phyloP scores from a whole-genome alignment of 2,113 vertebrate species.

The Eulemur rufifrons region DNA sequence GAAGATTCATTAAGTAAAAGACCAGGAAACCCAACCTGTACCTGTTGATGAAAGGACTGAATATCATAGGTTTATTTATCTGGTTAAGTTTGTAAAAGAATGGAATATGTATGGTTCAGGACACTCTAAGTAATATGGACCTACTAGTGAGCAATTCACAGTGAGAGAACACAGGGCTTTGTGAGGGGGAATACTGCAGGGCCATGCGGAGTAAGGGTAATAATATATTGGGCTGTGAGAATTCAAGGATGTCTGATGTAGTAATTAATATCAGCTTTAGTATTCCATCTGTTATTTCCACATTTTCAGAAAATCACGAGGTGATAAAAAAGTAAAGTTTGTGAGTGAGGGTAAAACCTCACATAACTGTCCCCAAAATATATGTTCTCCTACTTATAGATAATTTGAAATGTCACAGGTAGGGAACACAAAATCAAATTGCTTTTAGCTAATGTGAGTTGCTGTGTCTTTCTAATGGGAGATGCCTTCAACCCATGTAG shows the following conservation, averaged over 20 bases:
- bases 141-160: background rate
- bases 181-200: background rate
- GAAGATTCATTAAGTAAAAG: background rate
- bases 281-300: background rate
- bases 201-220: background rate
- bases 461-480: background rate
- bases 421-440: background rate
- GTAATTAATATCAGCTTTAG: background rate
- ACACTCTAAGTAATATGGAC: background rate
- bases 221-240: background rate
- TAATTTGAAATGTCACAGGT: background rate
- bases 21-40: background rate
- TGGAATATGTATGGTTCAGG: background rate
- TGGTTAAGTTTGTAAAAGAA: background rate
- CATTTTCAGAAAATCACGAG: background rate
- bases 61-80: background rate
- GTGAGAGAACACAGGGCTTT: background rate
- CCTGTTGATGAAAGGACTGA: background rate
- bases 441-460: background rate
- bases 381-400: background rate
- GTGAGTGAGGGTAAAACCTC: background rate
- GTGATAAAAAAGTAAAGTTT: background rate
- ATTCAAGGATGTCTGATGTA: background rate
- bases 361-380: background rate
- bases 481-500: background rate